A percentile compares a stretch with the other conserved stretches of the same genome.
Evolutionary conservation across 1,140 invertebrate genomes (phyloP).

Genomic region (Drosophila lini): DNA sequence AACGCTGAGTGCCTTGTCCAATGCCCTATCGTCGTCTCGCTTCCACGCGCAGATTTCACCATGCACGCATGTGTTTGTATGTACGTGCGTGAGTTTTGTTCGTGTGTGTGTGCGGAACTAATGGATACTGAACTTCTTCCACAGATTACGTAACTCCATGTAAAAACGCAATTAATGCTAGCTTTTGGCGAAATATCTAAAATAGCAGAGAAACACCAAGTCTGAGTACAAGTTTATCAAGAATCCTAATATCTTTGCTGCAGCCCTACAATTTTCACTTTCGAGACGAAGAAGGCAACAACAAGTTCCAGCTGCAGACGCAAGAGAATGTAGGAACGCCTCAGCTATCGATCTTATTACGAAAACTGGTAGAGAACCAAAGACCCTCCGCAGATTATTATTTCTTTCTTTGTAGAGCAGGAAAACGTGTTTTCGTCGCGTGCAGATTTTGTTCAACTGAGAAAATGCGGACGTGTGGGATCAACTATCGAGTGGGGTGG

Average conservation of each 20-base stretch:
- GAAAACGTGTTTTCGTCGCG: conserved; percentile 43
- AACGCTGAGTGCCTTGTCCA: conserved; percentile 40
- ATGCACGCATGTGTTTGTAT: conserved; percentile 15
- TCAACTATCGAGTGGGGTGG: conserved; percentile 13
- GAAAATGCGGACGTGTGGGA: conserved; percentile 18
- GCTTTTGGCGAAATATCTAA: conserved; percentile 26
- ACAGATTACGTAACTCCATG: conserved; percentile 47
- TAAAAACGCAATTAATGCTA: conserved; percentile 10
- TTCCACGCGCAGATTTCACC: conserved; percentile 24
- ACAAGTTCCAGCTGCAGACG: conserved; percentile 11
- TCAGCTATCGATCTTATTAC: conserved; percentile 17
- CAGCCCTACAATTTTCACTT: conserved; percentile 36
- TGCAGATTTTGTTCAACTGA: conserved; percentile 17
- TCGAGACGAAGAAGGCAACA: conserved; percentile 1
- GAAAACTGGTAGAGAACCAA: conserved; percentile 14
- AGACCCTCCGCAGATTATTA: not conserved
- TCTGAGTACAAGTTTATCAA: conserved; percentile 19
- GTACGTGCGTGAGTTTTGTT: not conserved
- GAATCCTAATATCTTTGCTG: not conserved
- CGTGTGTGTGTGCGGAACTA: conserved; percentile 21
- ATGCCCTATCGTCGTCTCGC: conserved; percentile 53
- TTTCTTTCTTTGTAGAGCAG: not conserved
- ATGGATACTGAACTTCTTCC: conserved; percentile 32
- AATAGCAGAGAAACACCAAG: conserved; percentile 28
- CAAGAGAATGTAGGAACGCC: conserved; percentile 2